Evolutionary conservation across 1,140 invertebrate genomes (phyloP).

Genomic region (Micrasema minimum): DNA sequence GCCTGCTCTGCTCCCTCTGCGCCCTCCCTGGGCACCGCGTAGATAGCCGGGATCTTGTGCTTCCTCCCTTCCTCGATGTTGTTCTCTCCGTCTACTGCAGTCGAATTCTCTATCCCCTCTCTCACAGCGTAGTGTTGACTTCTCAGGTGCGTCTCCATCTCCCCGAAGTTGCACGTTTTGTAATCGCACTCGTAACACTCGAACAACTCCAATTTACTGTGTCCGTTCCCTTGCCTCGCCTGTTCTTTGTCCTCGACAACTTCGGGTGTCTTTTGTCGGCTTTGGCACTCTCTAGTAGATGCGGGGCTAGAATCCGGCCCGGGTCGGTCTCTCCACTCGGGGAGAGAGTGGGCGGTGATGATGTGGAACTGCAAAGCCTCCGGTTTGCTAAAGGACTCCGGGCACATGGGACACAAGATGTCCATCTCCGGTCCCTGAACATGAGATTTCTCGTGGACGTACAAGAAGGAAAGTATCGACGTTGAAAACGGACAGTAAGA

Average conservation of each 20-base stretch:
- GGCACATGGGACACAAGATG: constrained; percentile 51
- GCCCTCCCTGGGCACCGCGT: constrained; percentile 67
- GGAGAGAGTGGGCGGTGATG: constrained; percentile 49
- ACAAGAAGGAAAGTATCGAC: constrained; percentile 86
- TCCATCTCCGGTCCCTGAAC: constrained; percentile 59
- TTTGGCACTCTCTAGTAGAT: constrained; percentile 47
- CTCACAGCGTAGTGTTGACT: constrained; percentile 66
- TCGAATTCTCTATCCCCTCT: constrained; percentile 57
- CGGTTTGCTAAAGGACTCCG: constrained; percentile 53
- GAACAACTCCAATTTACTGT: constrained; percentile 56
- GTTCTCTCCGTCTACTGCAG: constrained; percentile 63
- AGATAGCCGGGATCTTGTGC: constrained; percentile 69
- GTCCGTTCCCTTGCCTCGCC: constrained; percentile 37
- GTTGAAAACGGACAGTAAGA: constrained; percentile 91
- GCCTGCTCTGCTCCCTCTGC: constrained; percentile 58
- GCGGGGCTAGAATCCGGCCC: constrained; percentile 42
- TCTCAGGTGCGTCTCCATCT: constrained; percentile 74
- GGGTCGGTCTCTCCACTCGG: constrained; percentile 48
- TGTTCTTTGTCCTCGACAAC: constrained; percentile 58
- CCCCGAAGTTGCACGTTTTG: constrained; percentile 70
- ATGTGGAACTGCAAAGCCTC: constrained; percentile 52
- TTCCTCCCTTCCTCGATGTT: constrained; percentile 67
- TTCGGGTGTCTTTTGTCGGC: constrained; percentile 53
- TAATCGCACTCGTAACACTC: constrained; percentile 77
- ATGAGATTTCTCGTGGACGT: constrained; percentile 90